Conservation (phyloP, 1,140 invertebrate species). For the Procambarus virginalis region DNA sequence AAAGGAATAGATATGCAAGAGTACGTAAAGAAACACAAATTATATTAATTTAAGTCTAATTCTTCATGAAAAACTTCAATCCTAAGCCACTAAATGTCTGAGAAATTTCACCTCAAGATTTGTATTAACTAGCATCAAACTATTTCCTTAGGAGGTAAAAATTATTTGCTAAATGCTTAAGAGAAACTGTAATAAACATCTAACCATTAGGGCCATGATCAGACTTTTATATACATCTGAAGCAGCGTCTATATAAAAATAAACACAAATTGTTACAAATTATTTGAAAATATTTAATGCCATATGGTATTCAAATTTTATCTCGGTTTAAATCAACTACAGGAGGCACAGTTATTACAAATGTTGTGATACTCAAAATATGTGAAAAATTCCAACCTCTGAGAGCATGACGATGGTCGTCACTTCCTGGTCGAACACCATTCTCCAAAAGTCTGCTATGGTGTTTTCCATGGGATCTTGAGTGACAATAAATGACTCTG, state of each 20-base stretch:
- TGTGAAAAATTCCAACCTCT: conserved; percentile 79
- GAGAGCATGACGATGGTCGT: conserved; percentile 95
- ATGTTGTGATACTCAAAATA: neutral
- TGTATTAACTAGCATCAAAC: neutral
- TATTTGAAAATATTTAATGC: too few relatives aligned
- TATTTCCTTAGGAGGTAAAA: neutral
- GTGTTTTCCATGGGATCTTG: conserved; percentile 94
- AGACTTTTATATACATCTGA: neutral
- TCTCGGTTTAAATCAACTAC: too few relatives aligned
- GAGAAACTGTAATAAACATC: neutral
- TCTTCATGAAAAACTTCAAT: neutral
- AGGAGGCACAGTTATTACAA: too few relatives aligned
- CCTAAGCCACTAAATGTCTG: neutral
- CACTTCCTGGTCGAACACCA: conserved; percentile 95
- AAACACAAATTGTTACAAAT: too few relatives aligned
- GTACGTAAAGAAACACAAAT: neutral
- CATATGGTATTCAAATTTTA: too few relatives aligned
- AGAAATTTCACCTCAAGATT: neutral
- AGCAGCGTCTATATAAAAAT: neutral
- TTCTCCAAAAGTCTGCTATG: conserved; percentile 95
- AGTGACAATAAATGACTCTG: conserved; percentile 94
- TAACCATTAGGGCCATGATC: neutral
- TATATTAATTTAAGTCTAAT: neutral
- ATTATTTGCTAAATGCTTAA: neutral
- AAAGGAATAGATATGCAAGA: neutral